These are phyloP conservation scores for Varanus salvator DNA, from an alignment of 2,113 vertebrate genomes.

Conservation along the genomic window DNA sequence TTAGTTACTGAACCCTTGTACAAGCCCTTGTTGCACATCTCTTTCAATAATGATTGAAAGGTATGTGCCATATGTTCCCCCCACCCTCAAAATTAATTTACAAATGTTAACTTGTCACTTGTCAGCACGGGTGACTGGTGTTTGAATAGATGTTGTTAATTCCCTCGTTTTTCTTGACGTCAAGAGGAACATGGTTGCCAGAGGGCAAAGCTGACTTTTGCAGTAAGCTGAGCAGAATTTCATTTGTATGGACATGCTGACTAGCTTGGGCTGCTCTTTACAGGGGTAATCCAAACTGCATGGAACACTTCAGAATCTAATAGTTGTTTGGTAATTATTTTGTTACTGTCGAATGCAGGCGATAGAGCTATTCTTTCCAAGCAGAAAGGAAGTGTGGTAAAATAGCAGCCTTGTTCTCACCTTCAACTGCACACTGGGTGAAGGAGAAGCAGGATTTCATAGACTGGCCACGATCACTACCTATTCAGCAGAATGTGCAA, in stretches of 20 bases:
- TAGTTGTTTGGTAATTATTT: background rate
- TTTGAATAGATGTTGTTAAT: constrained; percentile 32
- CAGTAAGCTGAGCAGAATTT: constrained; percentile 29
- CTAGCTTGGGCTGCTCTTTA: constrained; percentile 10
- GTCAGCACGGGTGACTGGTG: constrained; percentile 6
- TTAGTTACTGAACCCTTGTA: background rate
- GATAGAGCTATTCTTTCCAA: background rate
- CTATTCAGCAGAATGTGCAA: background rate
- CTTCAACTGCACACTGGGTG: background rate
- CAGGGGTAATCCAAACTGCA: constrained; percentile 5
- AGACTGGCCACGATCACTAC: too few relatives aligned
- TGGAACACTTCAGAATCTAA: background rate
- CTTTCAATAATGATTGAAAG: background rate
- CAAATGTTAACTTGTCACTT: background rate
- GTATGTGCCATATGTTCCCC: background rate
- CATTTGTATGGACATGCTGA: constrained; percentile 8
- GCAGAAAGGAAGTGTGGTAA: background rate
- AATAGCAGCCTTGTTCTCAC: background rate
- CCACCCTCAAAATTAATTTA: constrained; percentile 10
- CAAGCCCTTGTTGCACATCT: background rate
- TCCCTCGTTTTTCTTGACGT: constrained; percentile 1
- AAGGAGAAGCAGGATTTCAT: background rate
- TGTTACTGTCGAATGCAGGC: background rate
- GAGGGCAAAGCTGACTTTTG: constrained; percentile 28
- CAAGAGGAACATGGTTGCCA: constrained; percentile 16